Evolutionary conservation across 2,888 invertebrate genomes (phyloP), one percentile per base, ranked within the genome.

Genomic region (Tetanocera ferruginea): DNA sequence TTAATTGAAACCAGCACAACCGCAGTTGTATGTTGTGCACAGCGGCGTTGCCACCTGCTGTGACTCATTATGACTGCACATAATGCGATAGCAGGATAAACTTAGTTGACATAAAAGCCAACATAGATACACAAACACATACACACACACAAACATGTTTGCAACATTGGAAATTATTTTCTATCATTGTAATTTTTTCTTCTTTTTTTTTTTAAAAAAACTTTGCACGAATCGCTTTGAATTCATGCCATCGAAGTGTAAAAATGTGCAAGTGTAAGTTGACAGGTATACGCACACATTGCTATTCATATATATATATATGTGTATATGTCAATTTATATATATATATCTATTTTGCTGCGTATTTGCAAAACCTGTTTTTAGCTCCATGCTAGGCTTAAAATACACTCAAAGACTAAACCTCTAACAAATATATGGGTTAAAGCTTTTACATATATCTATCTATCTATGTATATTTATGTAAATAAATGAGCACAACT

Each of bases 21-120:
- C 60, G 17, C 62, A 60, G 14, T 51, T 14, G 8, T n/a, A 25
- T 17, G 14, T 9, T 17, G 51, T 43, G 25, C 19, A 19, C 69
- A 25, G 34, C 34, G n/a, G 55, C 9, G 43, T 70, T 62, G 62
- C 73, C 73, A 73, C 73, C 73, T 73, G 73, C 73, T 60, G 73
- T 19, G 17, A 62, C 60, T 73, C 73, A 62, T 73, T 73, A 62
- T 73, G 43, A 34, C 51, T 57, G 37, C 55, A 55, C 52, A 23
- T 17, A 17, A 43, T 43, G 43, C 1, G 43, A 43, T 43, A 43
- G 43, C 1, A 37, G 37, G 11, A 43, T 43, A 43, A 43, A 43
- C 43, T 43, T 14, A 11, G 43, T 43, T 43, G 43, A 43, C 43
- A 43, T 43, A 43, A 11, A 43, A 43, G 52, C 57, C 43, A 74